Evolutionary conservation across 1,140 invertebrate species (phyloP).

Genomic region (Trichonephila inaurata): DNA sequence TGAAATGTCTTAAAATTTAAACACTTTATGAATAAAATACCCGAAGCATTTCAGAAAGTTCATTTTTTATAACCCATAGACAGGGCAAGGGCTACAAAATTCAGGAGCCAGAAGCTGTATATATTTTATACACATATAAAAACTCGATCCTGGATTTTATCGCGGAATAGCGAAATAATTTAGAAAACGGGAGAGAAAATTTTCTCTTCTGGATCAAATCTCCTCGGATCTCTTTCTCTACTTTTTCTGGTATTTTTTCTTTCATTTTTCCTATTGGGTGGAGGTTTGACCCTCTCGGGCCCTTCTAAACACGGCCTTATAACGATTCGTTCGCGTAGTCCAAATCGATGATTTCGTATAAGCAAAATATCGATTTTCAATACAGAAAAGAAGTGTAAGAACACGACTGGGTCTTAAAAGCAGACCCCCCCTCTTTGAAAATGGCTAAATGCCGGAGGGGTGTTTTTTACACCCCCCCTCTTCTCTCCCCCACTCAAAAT

Average conservation of each 20-base stretch:
- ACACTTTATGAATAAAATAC: background rate
- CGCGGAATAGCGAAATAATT: conserved; percentile 64
- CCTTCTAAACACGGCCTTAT: conserved; percentile 7
- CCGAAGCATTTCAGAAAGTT: background rate
- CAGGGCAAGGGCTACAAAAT: conserved; percentile 25
- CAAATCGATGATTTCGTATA: conserved; percentile 75
- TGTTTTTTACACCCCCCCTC: background rate
- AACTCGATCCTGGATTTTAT: conserved; percentile 46
- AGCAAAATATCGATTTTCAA: conserved; percentile 77
- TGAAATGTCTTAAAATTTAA: conserved; percentile 6
- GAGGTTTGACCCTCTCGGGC: conserved; percentile 57
- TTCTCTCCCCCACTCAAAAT: background rate
- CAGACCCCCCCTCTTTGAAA: background rate
- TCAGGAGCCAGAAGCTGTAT: conserved; percentile 41
- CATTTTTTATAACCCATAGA: background rate
- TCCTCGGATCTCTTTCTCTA: conserved; percentile 21
- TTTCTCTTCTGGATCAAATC: conserved; percentile 41
- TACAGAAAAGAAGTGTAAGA: conserved; percentile 66
- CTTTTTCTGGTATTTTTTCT: conserved; percentile 38
- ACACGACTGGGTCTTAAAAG: conserved; percentile 71
- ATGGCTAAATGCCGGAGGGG: conserved; percentile 29
- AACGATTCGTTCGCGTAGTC: conserved; percentile 44
- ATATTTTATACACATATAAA: conserved; percentile 60
- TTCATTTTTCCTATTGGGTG: conserved; percentile 43
- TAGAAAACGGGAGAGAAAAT: conserved; percentile 51